Evolutionary conservation across 2,888 invertebrate species (phyloP), one percentile per base, ranked within the genome.

Genomic region (Aethes cnicana): DNA sequence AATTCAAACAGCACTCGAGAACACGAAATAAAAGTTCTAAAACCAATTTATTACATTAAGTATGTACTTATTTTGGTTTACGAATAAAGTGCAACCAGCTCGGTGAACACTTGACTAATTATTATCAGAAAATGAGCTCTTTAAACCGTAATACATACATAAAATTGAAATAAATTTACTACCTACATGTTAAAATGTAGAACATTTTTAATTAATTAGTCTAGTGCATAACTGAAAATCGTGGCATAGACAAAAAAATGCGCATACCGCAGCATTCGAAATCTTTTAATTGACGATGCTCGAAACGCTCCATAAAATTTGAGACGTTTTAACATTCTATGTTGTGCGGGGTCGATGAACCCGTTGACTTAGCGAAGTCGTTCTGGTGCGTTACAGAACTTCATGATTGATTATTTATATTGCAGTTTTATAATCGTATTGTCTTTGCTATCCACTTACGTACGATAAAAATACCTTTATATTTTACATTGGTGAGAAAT

Each of bases 291-390:
- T 85, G 73, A 74, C 61, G 57, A 63, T 61, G 63, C 64, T 61
- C 59, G 62, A 62, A 81, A 81, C 84, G 87, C 75, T 83, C 81
- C 82, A 86, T 87, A 86, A 87, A 86, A 77, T 80, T 81, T 78
- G 58, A 79, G 72, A 77, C 73, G 73, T 75, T 75, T 69, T 71
- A 73, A 75, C 74, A 72, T 74, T 79, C 76, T 77, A 75, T n/a
- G n/a, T n/a, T n/a, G 68, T 63, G 53, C 64, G 68, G 67, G 84
- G 77, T 85, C 83, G n/a, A n/a, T n/a, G n/a, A n/a, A n/a, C n/a
- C n/a, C n/a, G 58, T 64, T 74, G 85, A 81, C 85, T 66, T 47
- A 39, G 54, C 57, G 52, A 25, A 35, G 52, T 54, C 18, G 48
- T 49, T 54, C 55, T 49, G 53, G 54, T 55, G 33, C 46, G 47